Percentiles rank a stretch among this genome's conserved stretches.
These are phyloP conservation scores for Apoderus coryli DNA, from an alignment of 2,888 invertebrate genomes.

Conservation along the genomic window DNA sequence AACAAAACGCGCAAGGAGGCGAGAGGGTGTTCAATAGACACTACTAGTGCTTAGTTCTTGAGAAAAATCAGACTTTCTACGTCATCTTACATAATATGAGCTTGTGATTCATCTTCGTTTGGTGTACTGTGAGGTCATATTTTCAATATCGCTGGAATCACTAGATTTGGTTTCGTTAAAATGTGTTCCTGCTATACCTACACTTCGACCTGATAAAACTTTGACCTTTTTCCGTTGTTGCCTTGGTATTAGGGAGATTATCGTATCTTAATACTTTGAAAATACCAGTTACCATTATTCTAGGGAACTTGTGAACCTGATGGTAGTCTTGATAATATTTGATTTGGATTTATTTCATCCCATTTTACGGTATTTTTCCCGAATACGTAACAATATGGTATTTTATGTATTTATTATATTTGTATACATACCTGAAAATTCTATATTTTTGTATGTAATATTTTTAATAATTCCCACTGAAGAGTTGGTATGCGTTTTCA, in stretches of 20 bases:
- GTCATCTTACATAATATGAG: conserved; percentile 10
- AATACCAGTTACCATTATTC: conserved; percentile 10
- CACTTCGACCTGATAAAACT: conserved; percentile 12
- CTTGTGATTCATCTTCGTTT: conserved; percentile 6
- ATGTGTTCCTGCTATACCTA: conserved; percentile 13
- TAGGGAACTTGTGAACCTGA: conserved; percentile 12
- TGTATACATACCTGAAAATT: too few species aligned
- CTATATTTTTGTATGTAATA: too few species aligned
- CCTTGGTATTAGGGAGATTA: conserved; percentile 10
- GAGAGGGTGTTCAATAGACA: conserved; percentile 9
- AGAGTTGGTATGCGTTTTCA: too few species aligned
- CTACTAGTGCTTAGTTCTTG: conserved; percentile 9
- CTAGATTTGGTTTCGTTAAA: conserved; percentile 12
- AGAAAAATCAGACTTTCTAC: conserved; percentile 12
- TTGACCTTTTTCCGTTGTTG: conserved; percentile 12
- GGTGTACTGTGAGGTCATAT: conserved; percentile 1
- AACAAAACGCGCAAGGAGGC: conserved; percentile 11
- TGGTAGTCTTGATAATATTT: conserved; percentile 8
- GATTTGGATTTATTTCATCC: conserved; percentile 1
- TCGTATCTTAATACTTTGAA: conserved; percentile 10
- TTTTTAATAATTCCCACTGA: too few species aligned
- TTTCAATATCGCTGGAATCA: conserved; percentile 9
- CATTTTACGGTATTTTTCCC: too few species aligned
- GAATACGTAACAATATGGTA: too few species aligned
- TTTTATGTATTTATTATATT: too few species aligned